Evolutionary conservation across 2,113 vertebrate species (phyloP).

Genomic region (Anoura caudifer): DNA sequence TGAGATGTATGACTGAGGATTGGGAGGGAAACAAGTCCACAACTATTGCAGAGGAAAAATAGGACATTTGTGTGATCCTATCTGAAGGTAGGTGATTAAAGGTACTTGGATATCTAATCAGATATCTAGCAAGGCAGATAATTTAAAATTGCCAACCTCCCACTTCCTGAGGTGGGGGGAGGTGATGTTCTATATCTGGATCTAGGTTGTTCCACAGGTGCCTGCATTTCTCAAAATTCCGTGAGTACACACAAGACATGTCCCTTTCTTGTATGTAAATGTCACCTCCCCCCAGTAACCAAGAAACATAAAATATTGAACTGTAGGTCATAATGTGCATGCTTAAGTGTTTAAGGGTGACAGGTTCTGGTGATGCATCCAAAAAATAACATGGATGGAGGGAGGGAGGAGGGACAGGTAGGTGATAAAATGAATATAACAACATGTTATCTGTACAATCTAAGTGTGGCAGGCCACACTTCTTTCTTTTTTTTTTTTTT

Average conservation of each 20-base stretch:
- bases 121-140: background rate
- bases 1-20: background rate
- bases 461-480: background rate
- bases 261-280: background rate
- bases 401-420: background rate
- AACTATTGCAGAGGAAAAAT: background rate
- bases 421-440: background rate
- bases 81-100: background rate
- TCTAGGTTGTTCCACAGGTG: background rate
- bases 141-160: background rate
- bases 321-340: background rate
- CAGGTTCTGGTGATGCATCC: background rate
- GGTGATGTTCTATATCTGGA: background rate
- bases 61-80: background rate
- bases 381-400: background rate
- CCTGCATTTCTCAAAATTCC: background rate
- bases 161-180: background rate
- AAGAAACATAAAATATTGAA: background rate
- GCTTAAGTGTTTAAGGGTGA: background rate
- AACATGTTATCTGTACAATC: background rate
- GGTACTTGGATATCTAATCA: background rate
- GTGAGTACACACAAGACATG: background rate
- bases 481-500: too few species aligned
- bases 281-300: background rate
- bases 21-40: background rate